A percentile compares a stretch with the other conserved stretches of the same genome.
Evolutionary conservation across 2,797 vertebrate species (phyloP).

Genomic region (Pelochelys cantorii): DNA sequence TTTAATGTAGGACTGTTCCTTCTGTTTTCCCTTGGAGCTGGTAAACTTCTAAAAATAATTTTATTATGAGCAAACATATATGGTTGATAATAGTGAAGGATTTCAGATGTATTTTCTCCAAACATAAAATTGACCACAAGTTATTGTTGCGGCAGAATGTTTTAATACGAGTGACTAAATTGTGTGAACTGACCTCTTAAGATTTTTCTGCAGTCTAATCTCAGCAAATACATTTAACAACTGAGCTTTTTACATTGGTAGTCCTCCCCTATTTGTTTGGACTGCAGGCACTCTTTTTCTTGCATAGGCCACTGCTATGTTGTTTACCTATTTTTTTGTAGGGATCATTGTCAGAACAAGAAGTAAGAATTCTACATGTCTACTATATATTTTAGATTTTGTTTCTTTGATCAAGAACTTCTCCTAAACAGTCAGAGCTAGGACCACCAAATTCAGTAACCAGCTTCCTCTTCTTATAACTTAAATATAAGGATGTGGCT

Average conservation of each 20-base stretch:
- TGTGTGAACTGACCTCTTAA: neutral
- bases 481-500: too few relatives aligned
- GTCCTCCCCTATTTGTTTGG: neutral
- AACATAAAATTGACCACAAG: neutral
- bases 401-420: too few relatives aligned
- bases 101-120: neutral
- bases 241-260: neutral
- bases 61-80: conserved; percentile 30
- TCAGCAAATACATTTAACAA: neutral
- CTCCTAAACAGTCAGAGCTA: too few relatives aligned
- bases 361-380: fast-evolving
- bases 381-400: too few relatives aligned
- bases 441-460: too few relatives aligned
- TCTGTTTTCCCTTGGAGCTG: conserved; percentile 58
- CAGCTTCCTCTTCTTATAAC: too few relatives aligned
- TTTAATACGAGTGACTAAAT: neutral
- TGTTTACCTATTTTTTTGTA: neutral
- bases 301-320: neutral
- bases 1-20: conserved; percentile 50
- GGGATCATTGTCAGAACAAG: neutral
- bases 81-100: neutral
- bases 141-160: neutral
- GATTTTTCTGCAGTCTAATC: neutral
- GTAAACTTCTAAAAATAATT: conserved; percentile 55
- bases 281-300: neutral